These are phyloP conservation scores for Troides aeacus DNA, from an alignment of 2,888 invertebrate genomes.

Conservation along the genomic window DNA sequence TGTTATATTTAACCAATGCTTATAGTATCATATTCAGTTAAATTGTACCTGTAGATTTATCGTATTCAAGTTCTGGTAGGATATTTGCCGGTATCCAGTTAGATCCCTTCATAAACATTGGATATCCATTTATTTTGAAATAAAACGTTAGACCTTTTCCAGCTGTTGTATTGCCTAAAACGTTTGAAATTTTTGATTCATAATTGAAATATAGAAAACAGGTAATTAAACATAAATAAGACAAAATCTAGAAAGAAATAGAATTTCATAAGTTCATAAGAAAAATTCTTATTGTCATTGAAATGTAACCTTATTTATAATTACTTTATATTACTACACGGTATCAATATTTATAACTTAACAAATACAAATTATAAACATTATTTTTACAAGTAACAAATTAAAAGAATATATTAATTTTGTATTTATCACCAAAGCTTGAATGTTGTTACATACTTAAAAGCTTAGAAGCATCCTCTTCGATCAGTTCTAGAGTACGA, in stretches of 20 bases:
- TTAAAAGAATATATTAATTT: background rate
- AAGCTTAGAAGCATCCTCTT: slow-evolving; percentile 78
- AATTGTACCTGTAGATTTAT: slow-evolving; percentile 62
- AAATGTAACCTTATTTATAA: background rate
- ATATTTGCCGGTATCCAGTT: slow-evolving; percentile 95
- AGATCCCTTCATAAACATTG: slow-evolving; percentile 96
- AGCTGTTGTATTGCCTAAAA: slow-evolving; percentile 62
- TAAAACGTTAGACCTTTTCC: slow-evolving; percentile 87
- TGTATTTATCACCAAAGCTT: background rate
- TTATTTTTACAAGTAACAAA: no score
- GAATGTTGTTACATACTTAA: slow-evolving; percentile 46
- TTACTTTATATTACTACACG: background rate
- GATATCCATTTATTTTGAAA: slow-evolving; percentile 90
- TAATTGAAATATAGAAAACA: background rate
- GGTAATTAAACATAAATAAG: background rate
- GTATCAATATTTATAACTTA: background rate
- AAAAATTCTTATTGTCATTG: background rate
- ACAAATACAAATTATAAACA: background rate
- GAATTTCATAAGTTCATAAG: background rate
- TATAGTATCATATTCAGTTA: no score
- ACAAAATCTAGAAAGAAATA: background rate
- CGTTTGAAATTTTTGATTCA: background rate
- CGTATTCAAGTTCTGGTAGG: slow-evolving; percentile 86
- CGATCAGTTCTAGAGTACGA: slow-evolving; percentile 89
- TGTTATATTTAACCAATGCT: no score